These are phyloP conservation scores for Cantharis rufa DNA, from an alignment of 2,888 invertebrate species.

Conservation along the genomic window DNA sequence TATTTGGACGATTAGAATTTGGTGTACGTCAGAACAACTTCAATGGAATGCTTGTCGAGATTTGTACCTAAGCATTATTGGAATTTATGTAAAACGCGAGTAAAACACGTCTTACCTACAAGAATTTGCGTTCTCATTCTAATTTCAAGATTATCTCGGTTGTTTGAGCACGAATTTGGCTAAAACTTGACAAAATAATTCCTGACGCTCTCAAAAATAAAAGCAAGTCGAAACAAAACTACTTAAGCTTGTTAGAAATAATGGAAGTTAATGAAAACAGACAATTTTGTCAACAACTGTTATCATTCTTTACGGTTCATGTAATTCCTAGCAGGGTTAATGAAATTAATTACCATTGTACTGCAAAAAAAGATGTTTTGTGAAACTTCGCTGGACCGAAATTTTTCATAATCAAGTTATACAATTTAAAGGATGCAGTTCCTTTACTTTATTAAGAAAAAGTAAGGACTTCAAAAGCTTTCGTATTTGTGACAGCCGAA, in stretches of 20 bases:
- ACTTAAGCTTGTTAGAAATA: not conserved
- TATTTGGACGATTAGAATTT: not conserved
- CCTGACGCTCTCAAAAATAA: not conserved
- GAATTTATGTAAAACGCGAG: constrained; percentile 7
- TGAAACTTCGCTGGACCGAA: not conserved
- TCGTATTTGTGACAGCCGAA: not conserved
- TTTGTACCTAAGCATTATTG: constrained; percentile 15
- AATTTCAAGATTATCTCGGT: constrained; percentile 17
- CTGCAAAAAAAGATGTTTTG: not conserved
- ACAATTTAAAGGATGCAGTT: not conserved
- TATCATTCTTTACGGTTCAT: not conserved
- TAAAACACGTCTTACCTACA: constrained; percentile 12
- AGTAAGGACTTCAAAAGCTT: not conserved
- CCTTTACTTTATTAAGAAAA: not conserved
- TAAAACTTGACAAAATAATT: not conserved
- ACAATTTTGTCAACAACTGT: not conserved
- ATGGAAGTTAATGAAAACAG: not conserved
- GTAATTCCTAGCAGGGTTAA: not conserved
- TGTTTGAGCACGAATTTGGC: constrained; percentile 6
- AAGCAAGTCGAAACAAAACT: not conserved
- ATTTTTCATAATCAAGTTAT: not conserved
- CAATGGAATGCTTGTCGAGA: constrained; percentile 3
- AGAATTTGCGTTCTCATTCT: constrained; percentile 8
- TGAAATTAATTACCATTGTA: not conserved
- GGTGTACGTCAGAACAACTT: not conserved